Base-by-base conservation (phyloP, 2,888 invertebrate genomes). In the Polymixis flavicincta region DNA sequence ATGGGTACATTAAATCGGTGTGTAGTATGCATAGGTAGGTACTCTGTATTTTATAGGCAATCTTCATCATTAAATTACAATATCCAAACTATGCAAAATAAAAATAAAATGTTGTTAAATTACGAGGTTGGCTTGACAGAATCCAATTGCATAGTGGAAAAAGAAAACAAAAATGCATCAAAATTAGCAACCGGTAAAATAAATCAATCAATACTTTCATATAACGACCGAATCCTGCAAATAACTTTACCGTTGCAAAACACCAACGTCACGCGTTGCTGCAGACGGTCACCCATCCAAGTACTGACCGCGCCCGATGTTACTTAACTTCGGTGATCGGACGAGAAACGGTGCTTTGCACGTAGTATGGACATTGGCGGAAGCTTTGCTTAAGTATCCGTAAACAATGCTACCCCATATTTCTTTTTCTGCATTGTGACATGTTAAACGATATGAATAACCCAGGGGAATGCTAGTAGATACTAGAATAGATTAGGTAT, bases 231-330 rank as follows among this genome's bases (percentile, higher is more conserved):
- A 32, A 32, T 32, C 32, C 32, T 32, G 32, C 32, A 32, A 32
- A 32, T 32, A 32, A 32, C 32, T 32, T 32, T 32, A 32, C 32
- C 32, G 32, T 32, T 32, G 32, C 32, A 32, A 32, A 32, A 32
- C 2, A 92, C 87, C 92, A 92, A 93, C 92, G 88, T 89, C 92
- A 94, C 93, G 93, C 88, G 92, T 93, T 94, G 92, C 94, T 94
- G 93, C 93, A 94, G 93, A 94, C 93, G 93, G 94, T 94, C 94
- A 94, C 94, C 94, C 93, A 95, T 95, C 94, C 93, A 95, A 94
- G 94, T 94, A 94, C 94, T 95, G 94, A n/a, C n/a, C n/a, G n/a
- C n/a, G n/a, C n/a, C n/a, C n/a, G n/a, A n/a, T n/a, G n/a, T n/a
- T n/a, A n/a, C 93, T 94, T 94, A 94, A 94, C 93, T 94, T 93